These are phyloP conservation scores for Xestobium rufovillosum DNA, from an alignment of 2,888 invertebrate species.

Conservation along the genomic window DNA sequence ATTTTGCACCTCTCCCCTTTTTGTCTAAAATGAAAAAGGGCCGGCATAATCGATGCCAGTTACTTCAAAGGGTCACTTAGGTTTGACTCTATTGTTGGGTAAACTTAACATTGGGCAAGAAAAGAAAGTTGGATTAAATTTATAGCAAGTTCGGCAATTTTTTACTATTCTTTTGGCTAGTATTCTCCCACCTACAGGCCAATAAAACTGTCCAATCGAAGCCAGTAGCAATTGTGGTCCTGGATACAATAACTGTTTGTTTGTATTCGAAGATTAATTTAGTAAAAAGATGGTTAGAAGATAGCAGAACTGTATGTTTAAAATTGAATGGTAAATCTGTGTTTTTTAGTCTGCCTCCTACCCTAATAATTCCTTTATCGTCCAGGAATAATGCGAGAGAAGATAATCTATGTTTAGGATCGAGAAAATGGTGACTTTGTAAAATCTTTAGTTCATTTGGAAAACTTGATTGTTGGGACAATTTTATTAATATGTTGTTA, in stretches of 20 bases:
- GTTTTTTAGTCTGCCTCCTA: constrained; percentile 12
- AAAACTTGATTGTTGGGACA: constrained; percentile 4
- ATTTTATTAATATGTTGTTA: neutral
- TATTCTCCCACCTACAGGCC: constrained; percentile 3
- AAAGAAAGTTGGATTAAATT: constrained; percentile 9
- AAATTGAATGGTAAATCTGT: constrained; percentile 7
- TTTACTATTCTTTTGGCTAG: constrained; percentile 5
- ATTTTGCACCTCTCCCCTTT: constrained; percentile 12
- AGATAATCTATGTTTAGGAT: neutral
- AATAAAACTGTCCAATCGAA: constrained; percentile 15
- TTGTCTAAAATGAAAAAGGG: constrained; percentile 19
- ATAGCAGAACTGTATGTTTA: constrained; percentile 10
- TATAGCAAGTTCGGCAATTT: constrained; percentile 19
- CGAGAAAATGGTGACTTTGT: neutral
- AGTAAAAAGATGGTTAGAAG: constrained; percentile 11
- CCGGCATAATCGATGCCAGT: constrained; percentile 21
- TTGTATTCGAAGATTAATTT: constrained; percentile 6
- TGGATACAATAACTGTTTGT: constrained; percentile 4
- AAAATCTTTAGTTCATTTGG: constrained; percentile 1
- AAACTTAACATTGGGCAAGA: constrained; percentile 17
- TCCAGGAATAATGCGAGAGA: constrained; percentile 5
- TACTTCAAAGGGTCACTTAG: constrained; percentile 17
- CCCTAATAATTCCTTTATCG: constrained; percentile 10
- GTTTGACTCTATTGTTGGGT: constrained; percentile 16
- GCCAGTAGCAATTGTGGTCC: constrained; percentile 13